Base-by-base conservation (phyloP, 1,140 invertebrate species). In the Coenobita brevimanus region DNA sequence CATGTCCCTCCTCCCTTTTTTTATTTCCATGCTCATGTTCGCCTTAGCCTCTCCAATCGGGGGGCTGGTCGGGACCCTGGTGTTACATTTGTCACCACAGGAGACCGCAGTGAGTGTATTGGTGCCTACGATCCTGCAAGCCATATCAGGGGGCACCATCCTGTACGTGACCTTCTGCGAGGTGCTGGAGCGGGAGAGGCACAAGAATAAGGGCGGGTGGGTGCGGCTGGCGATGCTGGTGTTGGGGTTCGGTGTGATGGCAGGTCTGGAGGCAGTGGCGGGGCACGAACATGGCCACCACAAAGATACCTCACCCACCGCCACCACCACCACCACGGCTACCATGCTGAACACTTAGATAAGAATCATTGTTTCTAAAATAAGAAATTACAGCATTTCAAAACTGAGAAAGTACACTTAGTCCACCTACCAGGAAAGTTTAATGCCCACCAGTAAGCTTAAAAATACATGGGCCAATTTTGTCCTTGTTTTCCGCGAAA, bases 221-320 rank as follows among this genome's bases (percentile, higher is more conserved):
- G 86, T 94, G 0, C 95, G 96, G 91, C 94, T 95, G 80, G 57
- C 94, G 0, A 92, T 94, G 0, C 93, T 95, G 0, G 67, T 91
- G 4, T 69, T 93, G 17, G 95, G 95, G 21, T 96, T 96, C 91
- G 90, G 91, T 1, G 71, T 94, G 13, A 96, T 96, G 93, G 94
- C 94, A 69, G 76, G 69, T 6, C 88, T 92, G 17, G 91, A 92
- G 81, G 54, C 86, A 21, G 24, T 86, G 2, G 64, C 62, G 27
- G 82, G 89, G 10, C 73, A 86, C 78, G 46, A 75, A 3, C 82
- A 89, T 41, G 69, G 75, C n/a, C 71, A 83, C 43, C 15, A 76
- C n/a, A n/a, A 54, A 8, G 24, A 38, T 8, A n/a, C 6, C 6
- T 21, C 38, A 21, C 15, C 15, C 33, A 46, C 3, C 69, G 38